Base-by-base conservation (phyloP, 2,888 invertebrate genomes). In the Pristionchus exspectatus region DNA sequence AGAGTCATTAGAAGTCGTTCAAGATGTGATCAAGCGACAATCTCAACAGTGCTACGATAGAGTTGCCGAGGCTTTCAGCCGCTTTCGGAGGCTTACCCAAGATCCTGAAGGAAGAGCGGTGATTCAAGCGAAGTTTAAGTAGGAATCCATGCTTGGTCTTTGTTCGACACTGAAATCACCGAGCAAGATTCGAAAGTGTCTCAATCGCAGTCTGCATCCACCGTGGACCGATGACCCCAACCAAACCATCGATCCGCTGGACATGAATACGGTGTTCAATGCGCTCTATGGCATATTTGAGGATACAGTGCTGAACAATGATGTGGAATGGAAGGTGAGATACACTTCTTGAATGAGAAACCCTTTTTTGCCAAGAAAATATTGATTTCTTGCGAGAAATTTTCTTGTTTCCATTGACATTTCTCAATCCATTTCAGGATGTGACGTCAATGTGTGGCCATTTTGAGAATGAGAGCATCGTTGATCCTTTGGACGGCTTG, bases 251-350 rank as follows among this genome's bases (percentile, higher is more conserved):
- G 33, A n/a, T 63, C 27, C 30, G 12, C n/a, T 50, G 18, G 44
- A 63, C 85, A 85, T 85, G 16, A 21, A n/a, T 14, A 33, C 18
- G 54, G 85, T 85, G 2, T 85, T 85, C 59, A 24, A n/a, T 27
- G 95, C n/a, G 0, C 30, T 98, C 56, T 97, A 98, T 0, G 44
- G 44, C 4, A 44, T 44, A 44, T 44, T 44, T 44, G 97, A 97
- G 84, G 97, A 97, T 66, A 96, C 98, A 63, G 98, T 98, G 0
- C 98, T 98, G 94, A 98, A 98, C 95, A 98, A 98, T 95, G 97
- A 97, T 95, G 98, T 98, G 94, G 96, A 98, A 56, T 96, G 21
- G 27, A n/a, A 2, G 21, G 85, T 85, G 24, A 85, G 85, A 44
- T 44, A 44, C 44, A 44, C 3, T 44, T 44, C n/a, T n/a, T n/a